A percentile compares a stretch with the other conserved stretches of the same genome.
Evolutionary conservation across 2,113 vertebrate species (phyloP).

Genomic region (Istiophorus platypterus): DNA sequence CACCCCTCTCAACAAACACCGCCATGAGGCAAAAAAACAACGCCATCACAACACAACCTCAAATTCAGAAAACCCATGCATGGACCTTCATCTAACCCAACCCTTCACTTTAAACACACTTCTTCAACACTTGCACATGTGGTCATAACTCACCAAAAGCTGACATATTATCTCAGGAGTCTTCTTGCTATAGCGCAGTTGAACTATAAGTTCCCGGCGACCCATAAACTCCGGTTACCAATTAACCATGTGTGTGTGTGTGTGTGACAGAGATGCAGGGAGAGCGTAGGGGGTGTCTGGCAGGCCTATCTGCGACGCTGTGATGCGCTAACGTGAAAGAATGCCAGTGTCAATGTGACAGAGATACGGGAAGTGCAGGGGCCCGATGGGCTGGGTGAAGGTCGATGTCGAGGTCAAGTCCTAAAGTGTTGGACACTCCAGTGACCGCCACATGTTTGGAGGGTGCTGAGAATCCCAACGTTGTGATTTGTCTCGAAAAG

Average conservation of each 20-base stretch:
- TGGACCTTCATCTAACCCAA: neutral
- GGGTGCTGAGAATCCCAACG: conserved; percentile 5
- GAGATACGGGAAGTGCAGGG: conserved; percentile 85
- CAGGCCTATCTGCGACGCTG: conserved; percentile 82
- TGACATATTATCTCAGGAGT: conserved; percentile 77
- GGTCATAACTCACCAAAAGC: conserved; percentile 82
- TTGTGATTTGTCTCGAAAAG: neutral
- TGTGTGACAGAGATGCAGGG: conserved; percentile 62
- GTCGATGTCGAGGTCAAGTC: conserved; percentile 82
- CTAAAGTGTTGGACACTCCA: conserved; percentile 53
- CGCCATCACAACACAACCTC: neutral
- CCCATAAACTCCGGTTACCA: conserved; percentile 81
- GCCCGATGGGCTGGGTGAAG: conserved; percentile 76
- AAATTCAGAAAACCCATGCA: neutral
- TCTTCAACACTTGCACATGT: conserved; percentile 37
- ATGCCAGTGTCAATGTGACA: conserved; percentile 83
- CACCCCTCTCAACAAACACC: conserved; percentile 1
- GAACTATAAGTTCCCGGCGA: conserved; percentile 66
- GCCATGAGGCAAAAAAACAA: neutral
- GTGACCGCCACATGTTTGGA: neutral
- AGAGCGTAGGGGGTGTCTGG: conserved; percentile 73
- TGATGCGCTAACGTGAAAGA: conserved; percentile 88
- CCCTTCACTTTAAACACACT: conserved; percentile 8
- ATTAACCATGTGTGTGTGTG: conserved; percentile 75
- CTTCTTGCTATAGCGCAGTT: conserved; percentile 52